Evolutionary conservation across 2,797 vertebrate species (phyloP), one percentile per base, ranked within the genome.

Genomic region (Sciaenops ocellatus): DNA sequence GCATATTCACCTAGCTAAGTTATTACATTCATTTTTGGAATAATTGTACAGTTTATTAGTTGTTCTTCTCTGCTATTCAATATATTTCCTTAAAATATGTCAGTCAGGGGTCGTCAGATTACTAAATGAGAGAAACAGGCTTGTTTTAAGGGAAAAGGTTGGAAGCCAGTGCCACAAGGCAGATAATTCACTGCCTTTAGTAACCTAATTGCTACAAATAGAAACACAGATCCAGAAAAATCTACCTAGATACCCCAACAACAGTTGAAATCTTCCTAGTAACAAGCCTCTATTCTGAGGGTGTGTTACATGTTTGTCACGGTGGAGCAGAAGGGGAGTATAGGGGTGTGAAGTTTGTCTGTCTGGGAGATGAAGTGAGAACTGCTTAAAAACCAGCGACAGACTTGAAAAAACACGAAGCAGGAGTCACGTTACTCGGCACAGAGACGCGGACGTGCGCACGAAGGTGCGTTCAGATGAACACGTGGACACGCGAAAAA

Each of bases 281-380:
- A 92, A 93, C 91, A 85, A 70, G 62, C 68, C 78, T 77, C 87
- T 92, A 92, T 91, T 93, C 77, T 85, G 82, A 86, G 88, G 48
- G 60, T 57, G 84, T 82, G 85, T 79, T 66, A 75, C n/a, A 18
- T 48, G 18, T 24, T 12, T 69, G 73, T 80, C 78, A 60, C 48
- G 42, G 56, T 5, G 64, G 22, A 78, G 80, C 74, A 75, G 80
- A 67, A 55, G 71, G 34, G 76, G 52, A 60, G 79, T 6, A 3
- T 50, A 65, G n/a, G 55, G 68, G 86, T 89, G 91, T 72, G 83
- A 92, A 90, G 89, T 85, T 84, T 87, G 90, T 90, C 86, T 88
- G 84, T 83, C 85, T 87, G 73, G 22, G 73, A 72, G 48, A 47
- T 17, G 76, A 87, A 76, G 90, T 85, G 88, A 80, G 87, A 90